phyloP scores from a whole-genome alignment of 2,888 invertebrate genomes.

The Philereme transversata region DNA sequence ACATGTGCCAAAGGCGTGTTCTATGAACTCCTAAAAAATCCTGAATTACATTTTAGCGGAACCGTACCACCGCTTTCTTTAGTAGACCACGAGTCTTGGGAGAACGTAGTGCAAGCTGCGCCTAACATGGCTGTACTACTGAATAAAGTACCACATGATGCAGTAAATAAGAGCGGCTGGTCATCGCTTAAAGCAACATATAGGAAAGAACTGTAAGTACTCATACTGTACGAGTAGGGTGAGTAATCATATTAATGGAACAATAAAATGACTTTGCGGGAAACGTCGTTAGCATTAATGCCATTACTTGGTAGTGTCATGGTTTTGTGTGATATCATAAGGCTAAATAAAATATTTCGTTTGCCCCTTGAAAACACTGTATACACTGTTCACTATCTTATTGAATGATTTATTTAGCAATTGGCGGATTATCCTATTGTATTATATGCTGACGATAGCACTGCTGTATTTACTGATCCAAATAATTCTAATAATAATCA shows the following conservation, averaged over 20 bases:
- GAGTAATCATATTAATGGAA: constrained; percentile 10
- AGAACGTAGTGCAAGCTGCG: constrained; percentile 71
- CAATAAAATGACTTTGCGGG: constrained; percentile 6
- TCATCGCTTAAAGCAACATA: constrained; percentile 27
- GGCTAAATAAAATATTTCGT: too few relatives aligned
- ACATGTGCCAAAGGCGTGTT: too few relatives aligned
- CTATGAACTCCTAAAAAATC: too few relatives aligned
- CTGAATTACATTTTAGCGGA: constrained; percentile 21
- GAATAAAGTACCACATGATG: constrained; percentile 43
- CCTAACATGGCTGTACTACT: constrained; percentile 64
- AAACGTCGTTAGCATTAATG: too few relatives aligned
- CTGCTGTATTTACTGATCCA: too few relatives aligned
- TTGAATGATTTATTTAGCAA: too few relatives aligned
- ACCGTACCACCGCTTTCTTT: constrained; percentile 46
- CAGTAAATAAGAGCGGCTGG: constrained; percentile 10
- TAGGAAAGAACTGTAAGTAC: constrained; percentile 27
- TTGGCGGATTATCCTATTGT: too few relatives aligned
- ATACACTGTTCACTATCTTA: too few relatives aligned
- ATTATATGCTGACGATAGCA: too few relatives aligned
- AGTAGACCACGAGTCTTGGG: constrained; percentile 73
- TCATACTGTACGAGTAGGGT: constrained; percentile 3
- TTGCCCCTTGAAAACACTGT: neutral
- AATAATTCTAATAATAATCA: too few relatives aligned
- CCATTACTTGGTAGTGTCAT: neutral
- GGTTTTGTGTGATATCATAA: too few relatives aligned